Base-by-base conservation (phyloP, 1,140 invertebrate genomes). In the Andrena cerasifolii region DNA sequence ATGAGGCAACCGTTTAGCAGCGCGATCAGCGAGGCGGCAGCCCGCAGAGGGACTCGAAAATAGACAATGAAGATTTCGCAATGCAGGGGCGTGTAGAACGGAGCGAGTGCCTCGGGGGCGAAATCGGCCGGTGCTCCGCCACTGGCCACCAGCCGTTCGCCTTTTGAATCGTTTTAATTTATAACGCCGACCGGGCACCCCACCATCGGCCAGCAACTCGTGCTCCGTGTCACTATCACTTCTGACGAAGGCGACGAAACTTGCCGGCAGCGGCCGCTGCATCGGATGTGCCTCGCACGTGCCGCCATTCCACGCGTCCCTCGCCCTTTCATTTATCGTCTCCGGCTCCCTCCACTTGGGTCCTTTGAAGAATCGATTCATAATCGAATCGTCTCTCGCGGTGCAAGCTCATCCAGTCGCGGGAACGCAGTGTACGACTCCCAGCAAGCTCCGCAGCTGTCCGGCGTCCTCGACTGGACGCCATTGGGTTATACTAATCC, bases 131-230 rank as follows among this genome's bases (percentile, higher is more conserved):
- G 21, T 49, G 70, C n/a, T 65, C 40, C 71, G 59, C 33, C 71
- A 49, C 43, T 65, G 71, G 36, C 36, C 10, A 8, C 2, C 31
- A 49, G 58, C 61, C 72, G 36, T 56, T 75, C 72, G 72, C 62
- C 72, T 67, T 75, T 67, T 66, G 61, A 71, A 71, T 78, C 75
- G 21, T 62, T 51, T 78, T 62, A 54, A 53, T 65, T 72, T 72
- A 43, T 33, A 71, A 62, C 58, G 26, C 8, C 51, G 59, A 47
- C 24, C n/a, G 43, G 40, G 45, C n/a, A 24, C 40, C 51, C 61
- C 61, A 53, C 24, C 72, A 71, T 21, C 53, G 14, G 43, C 49
- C 24, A 49, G 43, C 21, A 71, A 61, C 56, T 71, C 56, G 54
- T 61, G 66, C 54, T 53, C 70, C 61, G 51, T 47, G 71, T 75